These are phyloP conservation scores for Nemopilema nomurai DNA, from an alignment of 30 jellyfish, hydroid and myxozoan genomes.

Conservation along the genomic window DNA sequence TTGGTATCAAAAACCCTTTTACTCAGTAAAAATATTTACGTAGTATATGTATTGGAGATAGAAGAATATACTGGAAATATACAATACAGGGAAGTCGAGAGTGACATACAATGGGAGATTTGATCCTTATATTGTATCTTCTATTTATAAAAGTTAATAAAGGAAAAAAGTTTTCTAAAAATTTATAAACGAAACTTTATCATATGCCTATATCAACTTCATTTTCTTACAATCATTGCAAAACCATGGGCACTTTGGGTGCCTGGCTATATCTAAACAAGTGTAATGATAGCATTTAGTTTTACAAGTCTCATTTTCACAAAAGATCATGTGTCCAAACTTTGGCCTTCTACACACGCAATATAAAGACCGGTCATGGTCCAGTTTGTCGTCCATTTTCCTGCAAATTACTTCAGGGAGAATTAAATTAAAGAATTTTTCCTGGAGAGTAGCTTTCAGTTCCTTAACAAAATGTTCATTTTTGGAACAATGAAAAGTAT, in stretches of 20 bases:
- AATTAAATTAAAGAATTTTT: not conserved
- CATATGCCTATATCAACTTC: not conserved
- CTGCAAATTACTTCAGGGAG: conserved; percentile 30
- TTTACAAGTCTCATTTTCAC: conserved; percentile 28
- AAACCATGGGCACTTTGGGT: conserved; percentile 37
- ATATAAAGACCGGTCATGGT: conserved; percentile 18
- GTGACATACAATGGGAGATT: no score
- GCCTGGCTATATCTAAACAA: conserved; percentile 35
- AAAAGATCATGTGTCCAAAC: conserved; percentile 26
- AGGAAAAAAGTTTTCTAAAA: no score
- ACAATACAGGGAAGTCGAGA: not conserved
- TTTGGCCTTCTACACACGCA: conserved; percentile 33
- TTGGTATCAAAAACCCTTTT: not conserved
- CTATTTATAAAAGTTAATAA: no score
- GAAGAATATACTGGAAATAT: not conserved
- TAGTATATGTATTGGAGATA: not conserved
- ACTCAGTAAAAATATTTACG: not conserved
- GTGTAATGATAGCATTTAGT: conserved; percentile 38
- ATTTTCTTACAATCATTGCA: conserved; percentile 23
- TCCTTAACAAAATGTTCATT: conserved; percentile 3
- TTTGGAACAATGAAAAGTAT: conserved; percentile 3
- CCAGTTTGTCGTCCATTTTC: conserved; percentile 11
- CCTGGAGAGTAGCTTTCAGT: conserved; percentile 5
- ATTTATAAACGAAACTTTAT: not conserved
- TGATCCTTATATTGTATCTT: no score